Conservation (phyloP, 2,797 vertebrate species). For the Sebastes baramenuke region DNA sequence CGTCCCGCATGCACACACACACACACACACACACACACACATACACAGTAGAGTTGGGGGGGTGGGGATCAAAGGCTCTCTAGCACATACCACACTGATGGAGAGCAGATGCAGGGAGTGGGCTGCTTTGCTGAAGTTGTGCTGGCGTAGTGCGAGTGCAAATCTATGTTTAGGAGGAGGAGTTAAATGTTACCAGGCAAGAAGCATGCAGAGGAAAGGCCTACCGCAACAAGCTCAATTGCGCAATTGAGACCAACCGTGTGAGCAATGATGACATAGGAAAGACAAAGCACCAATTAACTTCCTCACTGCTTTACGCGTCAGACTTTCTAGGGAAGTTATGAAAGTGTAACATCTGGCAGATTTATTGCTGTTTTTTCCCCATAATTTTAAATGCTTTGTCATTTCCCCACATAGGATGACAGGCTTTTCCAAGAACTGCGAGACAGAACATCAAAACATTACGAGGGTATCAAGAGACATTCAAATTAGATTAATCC, state of each 20-base stretch:
- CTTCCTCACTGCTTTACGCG: slow-evolving; percentile 29
- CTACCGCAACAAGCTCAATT: slow-evolving; percentile 42
- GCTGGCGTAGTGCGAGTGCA: slow-evolving; percentile 62
- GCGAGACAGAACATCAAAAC: not conserved
- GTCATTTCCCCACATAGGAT: not conserved
- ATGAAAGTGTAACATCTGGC: slow-evolving; percentile 4
- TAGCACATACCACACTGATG: slow-evolving; percentile 84
- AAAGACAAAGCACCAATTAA: slow-evolving; percentile 52
- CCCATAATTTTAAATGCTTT: not conserved
- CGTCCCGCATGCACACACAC: slow-evolving; percentile 25
- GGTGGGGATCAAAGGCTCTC: slow-evolving; percentile 79
- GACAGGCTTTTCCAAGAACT: slow-evolving; percentile 5
- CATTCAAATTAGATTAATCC: too few relatives aligned
- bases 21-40: slow-evolving; percentile 20
- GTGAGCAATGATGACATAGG: slow-evolving; percentile 53
- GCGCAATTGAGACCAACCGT: slow-evolving; percentile 45
- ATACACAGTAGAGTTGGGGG: slow-evolving; percentile 39
- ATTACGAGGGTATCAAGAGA: too few relatives aligned
- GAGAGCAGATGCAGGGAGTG: slow-evolving; percentile 85
- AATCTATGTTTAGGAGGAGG: slow-evolving; percentile 74
- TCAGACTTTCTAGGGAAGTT: slow-evolving; percentile 24
- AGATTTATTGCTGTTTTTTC: slow-evolving; percentile 2
- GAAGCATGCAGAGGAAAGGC: slow-evolving; percentile 48
- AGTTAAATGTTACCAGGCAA: slow-evolving; percentile 69
- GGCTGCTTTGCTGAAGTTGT: slow-evolving; percentile 72